phyloP scores from a whole-genome alignment of 1,140 invertebrate genomes.

The Leptinotarsa defecta region DNA sequence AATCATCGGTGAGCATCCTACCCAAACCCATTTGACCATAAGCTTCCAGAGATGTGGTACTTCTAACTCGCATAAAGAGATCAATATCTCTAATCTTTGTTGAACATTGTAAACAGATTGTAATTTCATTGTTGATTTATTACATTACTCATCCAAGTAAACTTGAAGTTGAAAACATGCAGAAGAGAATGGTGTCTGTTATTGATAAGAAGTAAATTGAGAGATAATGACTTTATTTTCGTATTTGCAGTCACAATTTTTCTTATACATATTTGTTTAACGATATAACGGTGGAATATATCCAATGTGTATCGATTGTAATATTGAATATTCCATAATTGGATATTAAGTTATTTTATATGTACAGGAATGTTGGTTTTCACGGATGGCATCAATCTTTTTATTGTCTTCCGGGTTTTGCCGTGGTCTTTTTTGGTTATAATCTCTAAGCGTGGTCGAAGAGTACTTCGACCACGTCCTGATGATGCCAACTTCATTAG shows the following conservation, averaged over 20 bases:
- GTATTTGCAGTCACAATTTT: neutral
- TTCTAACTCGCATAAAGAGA: constrained; percentile 6
- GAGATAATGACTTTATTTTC: constrained; percentile 1
- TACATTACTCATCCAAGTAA: constrained; percentile 22
- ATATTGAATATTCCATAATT: no score
- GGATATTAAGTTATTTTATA: no score
- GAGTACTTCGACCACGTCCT: no score
- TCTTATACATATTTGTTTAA: neutral
- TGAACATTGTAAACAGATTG: constrained; percentile 15
- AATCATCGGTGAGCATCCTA: no score
- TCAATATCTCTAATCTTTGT: constrained; percentile 16
- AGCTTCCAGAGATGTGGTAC: neutral
- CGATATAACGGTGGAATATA: neutral
- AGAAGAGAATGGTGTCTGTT: constrained; percentile 6
- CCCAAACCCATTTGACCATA: neutral
- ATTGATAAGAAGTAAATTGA: constrained; percentile 9
- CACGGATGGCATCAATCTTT: no score
- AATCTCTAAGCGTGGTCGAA: no score
- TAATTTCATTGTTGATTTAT: constrained; percentile 21
- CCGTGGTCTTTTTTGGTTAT: no score
- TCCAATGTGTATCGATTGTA: neutral
- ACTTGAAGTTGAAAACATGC: constrained; percentile 23
- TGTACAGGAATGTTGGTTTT: no score
- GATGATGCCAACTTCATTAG: no score
- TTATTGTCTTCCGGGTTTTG: no score